These are phyloP conservation scores for Solen grandis DNA, from an alignment of 1,140 invertebrate genomes.

Conservation along the genomic window DNA sequence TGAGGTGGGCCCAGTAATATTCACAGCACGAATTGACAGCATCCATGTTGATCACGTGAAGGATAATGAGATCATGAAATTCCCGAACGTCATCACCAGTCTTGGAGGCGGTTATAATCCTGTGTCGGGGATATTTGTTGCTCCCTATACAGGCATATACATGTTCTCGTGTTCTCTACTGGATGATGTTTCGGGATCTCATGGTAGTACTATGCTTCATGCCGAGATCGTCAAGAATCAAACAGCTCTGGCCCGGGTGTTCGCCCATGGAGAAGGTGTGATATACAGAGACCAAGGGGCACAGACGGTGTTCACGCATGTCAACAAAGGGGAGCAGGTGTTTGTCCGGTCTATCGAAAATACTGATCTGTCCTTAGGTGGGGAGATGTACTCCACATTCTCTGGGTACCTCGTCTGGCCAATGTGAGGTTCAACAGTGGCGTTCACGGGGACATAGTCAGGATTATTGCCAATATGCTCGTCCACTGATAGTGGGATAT, in stretches of 20 bases:
- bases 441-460: no score
- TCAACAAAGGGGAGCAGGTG: conserved; percentile 5
- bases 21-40: neutral
- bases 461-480: no score
- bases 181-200: neutral
- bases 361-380: conserved; percentile 16
- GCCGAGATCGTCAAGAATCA: conserved; percentile 21
- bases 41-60: neutral
- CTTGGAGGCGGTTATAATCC: conserved; percentile 19
- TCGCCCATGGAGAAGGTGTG: conserved; percentile 14
- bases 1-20: neutral
- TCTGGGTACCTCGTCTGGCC: conserved; percentile 18
- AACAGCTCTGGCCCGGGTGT: neutral
- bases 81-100: neutral
- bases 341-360: conserved; percentile 16
- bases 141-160: conserved; percentile 2
- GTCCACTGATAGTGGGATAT: no score
- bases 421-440: no score
- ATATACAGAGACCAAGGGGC: conserved; percentile 18
- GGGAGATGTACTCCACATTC: conserved; percentile 6
- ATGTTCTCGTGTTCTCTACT: conserved; percentile 9
- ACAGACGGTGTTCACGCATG: no score
- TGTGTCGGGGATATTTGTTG: conserved; percentile 18
- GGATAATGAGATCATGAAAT: neutral
- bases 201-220: conserved; percentile 4